phyloP scores from a whole-genome alignment of 2,888 invertebrate species.

The Dusona sp. region DNA sequence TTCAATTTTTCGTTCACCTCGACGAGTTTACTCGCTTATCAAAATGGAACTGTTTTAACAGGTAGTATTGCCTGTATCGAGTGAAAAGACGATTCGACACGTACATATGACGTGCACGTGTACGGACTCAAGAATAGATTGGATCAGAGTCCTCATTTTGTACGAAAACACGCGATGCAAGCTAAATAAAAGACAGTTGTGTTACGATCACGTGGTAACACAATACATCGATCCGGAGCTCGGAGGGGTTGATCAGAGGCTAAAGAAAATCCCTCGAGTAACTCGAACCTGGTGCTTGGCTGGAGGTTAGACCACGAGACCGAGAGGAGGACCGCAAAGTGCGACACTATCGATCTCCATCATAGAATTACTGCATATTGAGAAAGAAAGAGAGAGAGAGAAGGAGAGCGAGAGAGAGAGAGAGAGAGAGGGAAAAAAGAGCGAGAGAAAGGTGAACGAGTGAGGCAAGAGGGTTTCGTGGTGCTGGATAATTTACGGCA shows the following conservation, averaged over 20 bases:
- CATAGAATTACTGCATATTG: slow-evolving; percentile 70
- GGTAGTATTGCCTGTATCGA: not conserved
- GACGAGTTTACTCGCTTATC: not conserved
- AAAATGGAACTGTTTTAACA: not conserved
- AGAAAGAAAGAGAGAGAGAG: slow-evolving; percentile 32
- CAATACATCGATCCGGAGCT: slow-evolving; percentile 25
- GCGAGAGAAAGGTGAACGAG: slow-evolving; percentile 9
- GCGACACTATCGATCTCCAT: slow-evolving; percentile 72
- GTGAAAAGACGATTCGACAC: not conserved
- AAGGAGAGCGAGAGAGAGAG: not conserved
- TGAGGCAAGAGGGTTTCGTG: not conserved
- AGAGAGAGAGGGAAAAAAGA: not conserved
- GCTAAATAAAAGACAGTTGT: not conserved
- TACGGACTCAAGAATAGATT: not conserved
- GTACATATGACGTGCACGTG: not conserved
- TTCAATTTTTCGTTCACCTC: not conserved
- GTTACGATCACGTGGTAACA: slow-evolving; percentile 22
- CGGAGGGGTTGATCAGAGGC: slow-evolving; percentile 32
- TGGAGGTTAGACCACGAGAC: slow-evolving; percentile 53
- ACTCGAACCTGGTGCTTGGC: slow-evolving; percentile 65
- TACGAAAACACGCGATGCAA: not conserved
- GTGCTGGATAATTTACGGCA: not conserved
- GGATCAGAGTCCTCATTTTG: not conserved
- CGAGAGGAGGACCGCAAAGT: slow-evolving; percentile 72
- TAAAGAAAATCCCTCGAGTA: slow-evolving; percentile 67